Percentiles rank a stretch among this genome's conserved stretches.
Evolutionary conservation across 2,113 vertebrate species (phyloP).

Genomic region (Ctenomys sociabilis): DNA sequence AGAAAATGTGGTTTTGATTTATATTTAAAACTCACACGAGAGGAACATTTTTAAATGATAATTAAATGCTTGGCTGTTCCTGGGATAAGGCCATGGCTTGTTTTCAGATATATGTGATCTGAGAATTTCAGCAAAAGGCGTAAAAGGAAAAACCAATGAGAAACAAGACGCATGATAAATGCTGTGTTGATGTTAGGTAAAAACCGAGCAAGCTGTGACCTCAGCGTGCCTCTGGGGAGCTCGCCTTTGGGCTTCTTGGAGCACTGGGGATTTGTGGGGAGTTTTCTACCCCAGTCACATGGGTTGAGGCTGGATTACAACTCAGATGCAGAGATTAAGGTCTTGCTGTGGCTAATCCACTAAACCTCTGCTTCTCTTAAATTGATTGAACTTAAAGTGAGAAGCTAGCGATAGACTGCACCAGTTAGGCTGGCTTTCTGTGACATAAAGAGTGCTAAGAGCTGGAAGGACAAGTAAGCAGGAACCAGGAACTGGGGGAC

Average conservation of each 20-base stretch:
- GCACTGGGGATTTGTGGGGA: slow-evolving; percentile 69
- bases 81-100: neutral
- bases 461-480: slow-evolving; percentile 16
- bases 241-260: slow-evolving; percentile 76
- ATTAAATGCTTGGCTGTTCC: slow-evolving; percentile 57
- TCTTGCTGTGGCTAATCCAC: slow-evolving; percentile 87
- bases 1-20: slow-evolving; percentile 64
- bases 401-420: slow-evolving; percentile 74
- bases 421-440: slow-evolving; percentile 38
- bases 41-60: slow-evolving; percentile 52
- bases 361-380: slow-evolving; percentile 83
- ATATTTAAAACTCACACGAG: slow-evolving; percentile 48
- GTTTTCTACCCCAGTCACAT: slow-evolving; percentile 77
- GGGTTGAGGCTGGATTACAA: slow-evolving; percentile 86
- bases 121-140: slow-evolving; percentile 59
- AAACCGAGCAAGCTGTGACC: slow-evolving; percentile 71
- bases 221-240: slow-evolving; percentile 71
- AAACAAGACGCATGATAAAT: slow-evolving; percentile 63
- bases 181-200: slow-evolving; percentile 60
- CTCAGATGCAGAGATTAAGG: slow-evolving; percentile 87
- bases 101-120: slow-evolving; percentile 63
- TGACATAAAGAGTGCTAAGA: slow-evolving; percentile 67
- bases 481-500: neutral
- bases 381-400: slow-evolving; percentile 82
- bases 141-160: slow-evolving; percentile 49